Evolutionary conservation across 2,888 invertebrate species (phyloP), one percentile per base, ranked within the genome.

Genomic region (Branchellion lobata): DNA sequence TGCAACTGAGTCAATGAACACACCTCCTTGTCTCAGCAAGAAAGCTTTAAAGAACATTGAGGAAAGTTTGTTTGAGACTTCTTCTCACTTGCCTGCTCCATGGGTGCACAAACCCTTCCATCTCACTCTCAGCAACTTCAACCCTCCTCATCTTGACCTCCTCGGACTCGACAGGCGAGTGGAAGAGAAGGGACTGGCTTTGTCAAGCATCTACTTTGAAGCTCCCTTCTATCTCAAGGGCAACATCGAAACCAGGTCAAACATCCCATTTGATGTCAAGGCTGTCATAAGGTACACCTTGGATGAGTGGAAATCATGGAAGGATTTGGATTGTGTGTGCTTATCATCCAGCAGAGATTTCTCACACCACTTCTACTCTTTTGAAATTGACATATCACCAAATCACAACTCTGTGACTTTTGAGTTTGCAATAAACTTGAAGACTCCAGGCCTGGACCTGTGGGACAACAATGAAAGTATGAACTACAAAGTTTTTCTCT

Each of bases 11-110:
- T 57, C 77, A 18, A 34, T 65, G n/a, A 65, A 77, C 1, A 57
- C 36, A 5, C 77, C 77, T 33, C 77, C 77, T 14, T 24, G 8
- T 11, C 31, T 77, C 11, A 65, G 33, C n/a, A 3, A 14, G 18
- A 57, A 77, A 65, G 33, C 65, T n/a, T 27, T 65, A 24, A 14
- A 77, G 40, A 77, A 34, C 18, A 77, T 77, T 24, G 34, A 61
- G 27, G 21, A 57, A 8, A 57, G n/a, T n/a, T 5, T 57, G 3
- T 57, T n/a, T 14, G 36, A 57, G 11, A 61, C 61, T 14, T n/a
- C 61, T n/a, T n/a, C 21, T n/a, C 61, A 57, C 24, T n/a, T 24
- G 3, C 61, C 61, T 34, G 14, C 61, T 1, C 34, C 34, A 29
- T 40, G 40, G 11, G 21, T 3, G 3, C 21, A 57, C 24, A 24